Base-by-base conservation (phyloP, 2,888 invertebrate species). In the Catotricha subobsoleta region DNA sequence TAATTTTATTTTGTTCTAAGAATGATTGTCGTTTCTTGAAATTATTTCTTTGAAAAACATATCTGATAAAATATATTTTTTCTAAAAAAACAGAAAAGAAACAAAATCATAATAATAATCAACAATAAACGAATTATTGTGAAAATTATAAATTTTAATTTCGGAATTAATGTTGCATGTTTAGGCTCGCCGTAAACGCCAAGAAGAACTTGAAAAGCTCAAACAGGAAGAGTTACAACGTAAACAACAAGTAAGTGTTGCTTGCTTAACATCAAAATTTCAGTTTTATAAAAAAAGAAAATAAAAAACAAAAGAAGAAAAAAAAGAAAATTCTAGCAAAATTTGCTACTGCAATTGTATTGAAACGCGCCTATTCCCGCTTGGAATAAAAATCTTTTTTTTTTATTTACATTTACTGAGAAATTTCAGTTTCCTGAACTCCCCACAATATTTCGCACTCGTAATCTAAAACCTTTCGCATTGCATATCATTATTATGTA, bases 191-290 rank as follows among this genome's bases (percentile, higher is more conserved):
- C 74, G 80, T 63, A 80, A 78, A 64, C 78, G 80, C 47, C 83
- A 86, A 57, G 86, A 87, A 65, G 84, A 86, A 59, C 60, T 80
- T 53, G 86, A 87, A 62, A 81, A 79, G 56, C 78, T 79, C 58
- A 80, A 78, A 58, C 74, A 79, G 48, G 84, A 86, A 64, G 87
- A 87, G 49, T 80, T 84, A 53, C 71, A 78, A 50, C 76, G 84
- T 53, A 81, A 80, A 60, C 82, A 83, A 61, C 86, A 88, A 82
- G 87, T 87, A 64, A 27, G 25, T 23, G 12, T 19, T 6, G 9
- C 19, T 2, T 12, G 5, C 30, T 16, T 30, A 16, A 30, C 30
- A 12, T 34, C 8, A n/a, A n/a, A n/a, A n/a, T n/a, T n/a, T n/a
- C n/a, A 25, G 6, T 25, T 25, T 8, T 25, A 8, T 25, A 25